phyloP scores from a whole-genome alignment of 2,888 invertebrate genomes.

The Pemphredon lugubris region DNA sequence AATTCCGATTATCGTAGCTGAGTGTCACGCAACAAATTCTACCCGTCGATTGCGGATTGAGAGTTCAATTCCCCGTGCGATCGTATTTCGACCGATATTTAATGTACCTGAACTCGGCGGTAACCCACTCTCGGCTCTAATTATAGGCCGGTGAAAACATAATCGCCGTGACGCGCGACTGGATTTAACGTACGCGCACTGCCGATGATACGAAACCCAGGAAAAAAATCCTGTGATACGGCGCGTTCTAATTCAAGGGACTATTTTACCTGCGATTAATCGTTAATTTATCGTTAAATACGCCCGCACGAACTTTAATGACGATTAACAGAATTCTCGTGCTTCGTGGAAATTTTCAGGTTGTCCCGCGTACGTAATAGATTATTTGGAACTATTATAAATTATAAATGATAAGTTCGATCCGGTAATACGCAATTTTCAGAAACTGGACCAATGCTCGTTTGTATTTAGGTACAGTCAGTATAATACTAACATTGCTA shows the following conservation, averaged over 20 bases:
- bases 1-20: conserved; percentile 32
- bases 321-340: no score
- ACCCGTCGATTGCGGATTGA: conserved; percentile 23
- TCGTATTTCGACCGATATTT: conserved; percentile 52
- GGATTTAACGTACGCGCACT: conserved; percentile 44
- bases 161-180: conserved; percentile 58
- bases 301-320: background rate
- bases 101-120: conserved; percentile 53
- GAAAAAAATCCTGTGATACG: no score
- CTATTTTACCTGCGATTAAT: conserved; percentile 35
- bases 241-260: background rate
- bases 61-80: conserved; percentile 45
- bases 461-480: no score
- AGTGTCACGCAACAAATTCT: conserved; percentile 29
- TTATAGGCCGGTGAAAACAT: conserved; percentile 62
- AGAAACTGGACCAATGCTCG: no score
- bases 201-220: conserved; percentile 40
- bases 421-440: no score
- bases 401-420: no score
- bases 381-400: no score
- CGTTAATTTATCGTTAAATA: conserved; percentile 33
- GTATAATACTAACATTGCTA: no score
- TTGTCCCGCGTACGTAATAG: no score
- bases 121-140: conserved; percentile 59
- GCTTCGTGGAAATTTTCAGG: no score